Evolutionary conservation across 2,113 vertebrate species (phyloP).

Genomic region (Ellobius talpinus): DNA sequence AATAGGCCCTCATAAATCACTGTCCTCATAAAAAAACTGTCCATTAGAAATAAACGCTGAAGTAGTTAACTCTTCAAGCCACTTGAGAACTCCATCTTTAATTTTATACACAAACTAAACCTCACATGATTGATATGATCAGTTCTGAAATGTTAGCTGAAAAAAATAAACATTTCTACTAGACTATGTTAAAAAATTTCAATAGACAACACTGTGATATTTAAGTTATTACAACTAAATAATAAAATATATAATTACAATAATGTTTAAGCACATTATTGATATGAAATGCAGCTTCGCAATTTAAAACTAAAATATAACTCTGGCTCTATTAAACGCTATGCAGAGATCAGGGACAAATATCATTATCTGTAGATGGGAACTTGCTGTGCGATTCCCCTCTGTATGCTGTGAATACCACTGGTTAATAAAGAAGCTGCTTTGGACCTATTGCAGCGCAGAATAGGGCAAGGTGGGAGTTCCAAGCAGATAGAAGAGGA

Average conservation of each 20-base stretch:
- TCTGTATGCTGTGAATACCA: too few relatives aligned
- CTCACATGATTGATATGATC: background rate
- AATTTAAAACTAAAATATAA: conserved; percentile 43
- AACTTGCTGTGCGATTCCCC: too few relatives aligned
- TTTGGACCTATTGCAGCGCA: too few relatives aligned
- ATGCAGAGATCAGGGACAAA: background rate
- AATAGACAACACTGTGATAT: background rate
- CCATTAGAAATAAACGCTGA: background rate
- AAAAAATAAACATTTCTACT: conserved; percentile 8
- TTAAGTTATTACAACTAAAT: background rate
- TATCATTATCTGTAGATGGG: background rate
- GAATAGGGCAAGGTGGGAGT: too few relatives aligned
- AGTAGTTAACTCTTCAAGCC: background rate
- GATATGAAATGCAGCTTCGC: background rate
- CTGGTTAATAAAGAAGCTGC: too few relatives aligned
- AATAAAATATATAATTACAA: background rate
- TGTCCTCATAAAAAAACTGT: background rate
- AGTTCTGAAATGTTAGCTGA: background rate
- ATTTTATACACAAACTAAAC: background rate
- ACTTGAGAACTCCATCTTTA: conserved; percentile 1
- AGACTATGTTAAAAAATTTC: background rate
- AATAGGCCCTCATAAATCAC: conserved; percentile 15
- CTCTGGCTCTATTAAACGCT: conserved; percentile 6
- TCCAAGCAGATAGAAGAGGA: too few relatives aligned
- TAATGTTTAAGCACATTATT: background rate